These are phyloP conservation scores for Peromyscus attwateri DNA, from an alignment of 2,797 vertebrate species.

Conservation along the genomic window DNA sequence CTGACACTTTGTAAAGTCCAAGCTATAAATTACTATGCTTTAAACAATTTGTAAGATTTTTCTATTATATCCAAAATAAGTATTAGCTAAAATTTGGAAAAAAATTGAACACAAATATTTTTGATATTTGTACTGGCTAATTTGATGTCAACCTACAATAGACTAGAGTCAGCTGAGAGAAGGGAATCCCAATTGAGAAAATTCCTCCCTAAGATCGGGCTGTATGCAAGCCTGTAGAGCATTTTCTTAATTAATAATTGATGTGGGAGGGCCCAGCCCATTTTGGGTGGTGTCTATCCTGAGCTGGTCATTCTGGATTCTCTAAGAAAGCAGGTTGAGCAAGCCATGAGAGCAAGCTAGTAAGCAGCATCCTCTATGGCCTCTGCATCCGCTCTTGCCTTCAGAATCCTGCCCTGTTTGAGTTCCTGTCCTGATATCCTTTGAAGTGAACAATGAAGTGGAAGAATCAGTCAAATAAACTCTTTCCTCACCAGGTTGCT, in stretches of 20 bases:
- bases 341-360: background rate
- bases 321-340: background rate
- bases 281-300: background rate
- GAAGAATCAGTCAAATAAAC: background rate
- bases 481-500: too few relatives aligned
- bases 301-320: background rate
- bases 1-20: constrained; percentile 21
- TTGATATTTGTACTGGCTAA: background rate
- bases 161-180: background rate
- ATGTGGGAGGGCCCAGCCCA: background rate
- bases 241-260: background rate
- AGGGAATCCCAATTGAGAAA: background rate
- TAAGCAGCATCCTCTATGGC: background rate
- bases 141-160: background rate
- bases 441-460: background rate
- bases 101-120: background rate
- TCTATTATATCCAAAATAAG: background rate
- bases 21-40: constrained; percentile 15
- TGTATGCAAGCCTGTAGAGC: background rate
- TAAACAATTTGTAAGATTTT: background rate
- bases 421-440: background rate
- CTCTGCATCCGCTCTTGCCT: background rate
- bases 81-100: constrained; percentile 45
- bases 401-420: background rate
- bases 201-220: background rate